Evolutionary conservation across 2,797 vertebrate genomes (phyloP).

Genomic region (Gobionotothen gibberifrons): DNA sequence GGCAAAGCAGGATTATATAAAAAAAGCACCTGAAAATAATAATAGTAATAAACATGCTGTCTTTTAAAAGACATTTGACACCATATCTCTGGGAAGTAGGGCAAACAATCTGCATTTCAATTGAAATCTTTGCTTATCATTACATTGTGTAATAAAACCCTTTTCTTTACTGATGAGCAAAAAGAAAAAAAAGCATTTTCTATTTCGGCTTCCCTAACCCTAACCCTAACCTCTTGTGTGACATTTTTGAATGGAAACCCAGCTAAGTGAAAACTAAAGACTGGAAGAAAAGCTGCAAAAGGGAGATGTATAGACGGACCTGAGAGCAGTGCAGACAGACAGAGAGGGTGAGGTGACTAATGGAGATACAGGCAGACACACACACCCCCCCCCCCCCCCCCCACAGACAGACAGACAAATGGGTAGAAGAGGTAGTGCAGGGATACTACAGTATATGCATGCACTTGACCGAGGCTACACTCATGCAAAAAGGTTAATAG

Average conservation of each 20-base stretch:
- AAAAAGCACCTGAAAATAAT: neutral
- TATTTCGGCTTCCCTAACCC: neutral
- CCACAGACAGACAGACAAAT: conserved; percentile 21
- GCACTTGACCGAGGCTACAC: conserved; percentile 80
- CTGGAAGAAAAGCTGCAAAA: conserved; percentile 2
- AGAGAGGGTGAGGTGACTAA: conserved; percentile 17
- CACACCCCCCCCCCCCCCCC: conserved; percentile 6
- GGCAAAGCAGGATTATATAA: too few species aligned
- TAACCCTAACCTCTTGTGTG: too few species aligned
- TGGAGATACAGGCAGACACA: conserved; percentile 33
- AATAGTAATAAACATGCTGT: neutral
- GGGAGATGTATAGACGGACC: conserved; percentile 31
- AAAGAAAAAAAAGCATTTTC: neutral
- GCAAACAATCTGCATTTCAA: neutral
- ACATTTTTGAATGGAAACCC: too few species aligned
- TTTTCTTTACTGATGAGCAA: neutral
- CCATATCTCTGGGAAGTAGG: neutral
- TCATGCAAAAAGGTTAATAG: conserved; percentile 78
- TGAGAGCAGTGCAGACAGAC: conserved; percentile 48
- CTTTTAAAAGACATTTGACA: neutral
- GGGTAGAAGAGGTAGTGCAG: conserved; percentile 77
- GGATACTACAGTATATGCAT: conserved; percentile 71
- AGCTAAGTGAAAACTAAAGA: conserved; percentile 1
- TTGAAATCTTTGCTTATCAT: neutral
- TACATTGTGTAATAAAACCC: neutral